Evolutionary conservation across 2,888 invertebrate species (phyloP).

Genomic region (Dicyrtomina minuta): DNA sequence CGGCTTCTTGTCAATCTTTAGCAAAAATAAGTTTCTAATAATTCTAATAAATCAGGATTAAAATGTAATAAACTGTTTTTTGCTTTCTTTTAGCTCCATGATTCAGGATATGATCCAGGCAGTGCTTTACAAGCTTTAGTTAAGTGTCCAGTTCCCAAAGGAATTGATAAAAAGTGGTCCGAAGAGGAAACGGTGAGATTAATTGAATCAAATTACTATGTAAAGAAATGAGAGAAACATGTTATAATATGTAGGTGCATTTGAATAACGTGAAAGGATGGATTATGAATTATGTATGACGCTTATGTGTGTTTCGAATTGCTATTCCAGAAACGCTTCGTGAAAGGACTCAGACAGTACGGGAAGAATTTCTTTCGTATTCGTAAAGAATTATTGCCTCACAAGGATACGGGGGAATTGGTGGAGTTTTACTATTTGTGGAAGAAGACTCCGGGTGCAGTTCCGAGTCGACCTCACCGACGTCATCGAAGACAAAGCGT

Average conservation of each 20-base stretch:
- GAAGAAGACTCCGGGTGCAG: no score
- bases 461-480: slow-evolving; percentile 88
- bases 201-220: not conserved
- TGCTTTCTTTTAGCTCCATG: slow-evolving; percentile 72
- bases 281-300: slow-evolving; percentile 99
- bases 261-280: slow-evolving; percentile 65
- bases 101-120: slow-evolving; percentile 94
- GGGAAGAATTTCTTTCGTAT: no score
- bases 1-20: not conserved
- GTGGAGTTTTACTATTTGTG: no score
- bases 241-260: no score
- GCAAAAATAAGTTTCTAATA: no score
- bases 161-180: slow-evolving; percentile 96
- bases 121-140: slow-evolving; percentile 94
- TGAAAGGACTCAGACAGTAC: no score
- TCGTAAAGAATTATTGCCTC: no score
- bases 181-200: slow-evolving; percentile 83
- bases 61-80: not conserved
- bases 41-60: not conserved
- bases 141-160: slow-evolving; percentile 94
- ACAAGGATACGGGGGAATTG: no score
- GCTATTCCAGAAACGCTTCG: no score
- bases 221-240: no score
- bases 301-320: no score
- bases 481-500: no score